Conservation (phyloP, 2,888 invertebrate species). For the Seira sanloemensis region DNA sequence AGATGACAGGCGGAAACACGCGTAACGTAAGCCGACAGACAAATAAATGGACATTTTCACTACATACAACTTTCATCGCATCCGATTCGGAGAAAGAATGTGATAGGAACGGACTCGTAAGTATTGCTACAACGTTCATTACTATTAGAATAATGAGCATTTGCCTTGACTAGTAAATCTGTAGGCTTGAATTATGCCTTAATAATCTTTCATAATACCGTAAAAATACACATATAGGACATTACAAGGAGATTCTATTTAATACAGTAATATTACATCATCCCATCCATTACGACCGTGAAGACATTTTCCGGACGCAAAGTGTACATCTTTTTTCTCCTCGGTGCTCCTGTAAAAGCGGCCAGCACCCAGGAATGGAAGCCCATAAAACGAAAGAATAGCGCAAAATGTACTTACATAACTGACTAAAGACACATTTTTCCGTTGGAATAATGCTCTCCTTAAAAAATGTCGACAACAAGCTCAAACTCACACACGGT, state of each 20-base stretch:
- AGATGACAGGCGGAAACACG: constrained; percentile 34
- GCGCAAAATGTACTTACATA: constrained; percentile 52
- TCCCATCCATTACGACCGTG: constrained; percentile 34
- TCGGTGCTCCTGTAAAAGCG: neutral
- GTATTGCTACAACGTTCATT: neutral
- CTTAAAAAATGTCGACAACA: constrained; percentile 60
- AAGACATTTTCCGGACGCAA: constrained; percentile 52
- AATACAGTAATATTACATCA: constrained; percentile 32
- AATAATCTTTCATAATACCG: neutral
- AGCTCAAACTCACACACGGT: constrained; percentile 25
- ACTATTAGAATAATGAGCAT: neutral
- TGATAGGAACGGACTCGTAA: neutral
- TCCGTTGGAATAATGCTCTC: constrained; percentile 54
- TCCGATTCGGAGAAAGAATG: no score
- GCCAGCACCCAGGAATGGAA: no score
- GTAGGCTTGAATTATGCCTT: neutral
- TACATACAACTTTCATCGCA: neutral
- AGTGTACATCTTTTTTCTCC: constrained; percentile 37
- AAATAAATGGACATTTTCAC: constrained; percentile 19
- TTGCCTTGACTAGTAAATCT: neutral
- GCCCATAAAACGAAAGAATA: constrained; percentile 46
- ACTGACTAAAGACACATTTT: constrained; percentile 57
- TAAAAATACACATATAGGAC: constrained; percentile 3
- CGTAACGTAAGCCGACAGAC: constrained; percentile 6
- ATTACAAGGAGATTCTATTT: neutral